Conservation (phyloP, 2,113 vertebrate species). For the Mastomys natalensis region DNA sequence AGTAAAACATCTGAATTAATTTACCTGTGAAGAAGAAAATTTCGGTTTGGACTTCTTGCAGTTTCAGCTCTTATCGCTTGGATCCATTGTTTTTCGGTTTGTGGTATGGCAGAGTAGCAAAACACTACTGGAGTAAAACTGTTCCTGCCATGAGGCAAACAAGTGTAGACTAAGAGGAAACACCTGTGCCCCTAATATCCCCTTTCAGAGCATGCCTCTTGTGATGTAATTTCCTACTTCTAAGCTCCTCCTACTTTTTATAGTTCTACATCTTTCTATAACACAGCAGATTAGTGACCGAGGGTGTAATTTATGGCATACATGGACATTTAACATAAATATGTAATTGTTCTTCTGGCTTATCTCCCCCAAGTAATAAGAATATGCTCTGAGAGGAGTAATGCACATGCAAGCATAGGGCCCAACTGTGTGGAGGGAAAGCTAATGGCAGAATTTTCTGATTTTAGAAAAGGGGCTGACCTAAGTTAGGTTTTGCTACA, state of each 20-base stretch:
- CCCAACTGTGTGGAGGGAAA: too few species aligned
- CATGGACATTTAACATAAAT: not conserved
- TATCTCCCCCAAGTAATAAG: too few species aligned
- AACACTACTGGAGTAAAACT: too few species aligned
- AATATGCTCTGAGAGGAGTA: not conserved
- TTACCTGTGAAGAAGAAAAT: not conserved
- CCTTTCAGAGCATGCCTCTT: not conserved
- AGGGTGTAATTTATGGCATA: not conserved
- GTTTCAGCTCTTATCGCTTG: not conserved
- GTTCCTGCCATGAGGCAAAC: not conserved
- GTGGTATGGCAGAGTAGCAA: not conserved
- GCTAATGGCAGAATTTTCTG: not conserved
- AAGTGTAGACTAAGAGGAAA: not conserved
- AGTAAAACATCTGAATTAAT: not conserved
- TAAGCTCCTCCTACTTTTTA: not conserved
- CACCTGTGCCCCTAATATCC: not conserved
- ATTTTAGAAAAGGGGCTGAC: not conserved
- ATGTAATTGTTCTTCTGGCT: not conserved
- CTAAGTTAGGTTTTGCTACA: too few species aligned
- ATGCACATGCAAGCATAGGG: not conserved
- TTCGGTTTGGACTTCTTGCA: too few species aligned
- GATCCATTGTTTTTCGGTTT: not conserved
- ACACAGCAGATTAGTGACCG: not conserved
- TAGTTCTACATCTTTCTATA: not conserved
- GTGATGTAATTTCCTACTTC: not conserved